Percentiles rank a stretch among this genome's conserved stretches.
Conservation (phyloP, 2,113 vertebrate genomes). For the Lucifuga dentata region DNA sequence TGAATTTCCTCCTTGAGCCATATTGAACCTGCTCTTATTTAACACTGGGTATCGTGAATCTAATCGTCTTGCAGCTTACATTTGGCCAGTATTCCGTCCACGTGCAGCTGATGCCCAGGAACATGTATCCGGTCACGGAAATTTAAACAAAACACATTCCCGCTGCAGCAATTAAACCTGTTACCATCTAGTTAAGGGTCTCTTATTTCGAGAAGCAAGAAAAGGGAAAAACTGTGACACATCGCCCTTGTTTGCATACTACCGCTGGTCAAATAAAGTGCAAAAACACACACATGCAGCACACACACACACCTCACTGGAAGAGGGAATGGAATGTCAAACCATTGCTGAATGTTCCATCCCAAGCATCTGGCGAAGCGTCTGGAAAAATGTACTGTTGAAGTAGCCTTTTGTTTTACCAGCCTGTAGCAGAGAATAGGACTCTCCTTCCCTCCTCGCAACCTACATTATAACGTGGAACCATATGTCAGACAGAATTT, state of each 20-base stretch:
- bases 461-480: too few relatives aligned
- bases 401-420: slow-evolving; percentile 73
- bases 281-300: slow-evolving; percentile 23
- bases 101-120: too few relatives aligned
- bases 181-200: background rate
- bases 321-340: slow-evolving; percentile 45
- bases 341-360: slow-evolving; percentile 36
- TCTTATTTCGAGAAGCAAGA: background rate
- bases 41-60: slow-evolving; percentile 7
- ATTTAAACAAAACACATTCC: too few relatives aligned
- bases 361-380: slow-evolving; percentile 48
- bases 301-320: slow-evolving; percentile 42
- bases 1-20: slow-evolving; percentile 26
- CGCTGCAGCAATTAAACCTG: background rate
- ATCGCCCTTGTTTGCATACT: slow-evolving; percentile 8
- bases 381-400: slow-evolving; percentile 74
- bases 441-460: slow-evolving; percentile 42
- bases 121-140: too few relatives aligned
- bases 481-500: too few relatives aligned
- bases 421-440: slow-evolving; percentile 43
- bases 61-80: slow-evolving; percentile 5
- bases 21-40: slow-evolving; percentile 16
- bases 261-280: slow-evolving; percentile 6
- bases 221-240: slow-evolving; percentile 8
- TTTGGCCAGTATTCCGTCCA: too few relatives aligned